Conservation (phyloP, 2,113 vertebrate genomes). For the Larimichthys polyactis region DNA sequence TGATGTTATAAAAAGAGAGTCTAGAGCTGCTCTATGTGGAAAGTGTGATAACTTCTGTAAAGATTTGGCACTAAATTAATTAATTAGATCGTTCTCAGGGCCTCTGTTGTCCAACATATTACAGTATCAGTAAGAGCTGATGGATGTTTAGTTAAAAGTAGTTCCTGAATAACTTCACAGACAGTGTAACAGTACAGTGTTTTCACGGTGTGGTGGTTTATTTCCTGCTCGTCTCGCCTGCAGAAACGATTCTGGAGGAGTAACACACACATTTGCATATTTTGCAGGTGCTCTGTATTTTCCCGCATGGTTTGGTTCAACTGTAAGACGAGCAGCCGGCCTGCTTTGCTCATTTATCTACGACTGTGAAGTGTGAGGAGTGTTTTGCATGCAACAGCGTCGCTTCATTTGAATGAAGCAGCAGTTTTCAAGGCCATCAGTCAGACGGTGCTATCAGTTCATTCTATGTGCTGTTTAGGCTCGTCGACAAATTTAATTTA, state of each 20-base stretch:
- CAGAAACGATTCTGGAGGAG: neutral
- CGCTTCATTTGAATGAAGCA: slow-evolving; percentile 25
- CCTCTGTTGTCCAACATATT: no score
- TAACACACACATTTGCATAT: slow-evolving; percentile 14
- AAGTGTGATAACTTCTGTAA: no score
- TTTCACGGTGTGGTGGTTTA: no score
- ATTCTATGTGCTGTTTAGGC: neutral
- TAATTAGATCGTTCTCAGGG: no score
- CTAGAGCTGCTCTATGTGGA: no score
- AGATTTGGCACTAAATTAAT: no score
- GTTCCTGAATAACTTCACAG: neutral
- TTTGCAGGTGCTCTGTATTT: slow-evolving; percentile 3
- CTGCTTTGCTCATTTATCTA: neutral
- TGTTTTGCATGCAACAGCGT: slow-evolving; percentile 34
- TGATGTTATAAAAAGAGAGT: no score
- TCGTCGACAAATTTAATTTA: neutral
- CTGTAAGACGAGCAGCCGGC: neutral
- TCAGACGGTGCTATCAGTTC: slow-evolving; percentile 15
- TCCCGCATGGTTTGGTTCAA: neutral
- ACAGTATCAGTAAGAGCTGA: no score
- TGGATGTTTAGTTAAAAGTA: neutral
- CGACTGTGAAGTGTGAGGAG: neutral
- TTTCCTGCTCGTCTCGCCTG: neutral
- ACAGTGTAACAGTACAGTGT: no score
- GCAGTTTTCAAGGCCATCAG: slow-evolving; percentile 11